Evolutionary conservation across 2,888 invertebrate genomes (phyloP).

Genomic region (Lithophane leautieri): DNA sequence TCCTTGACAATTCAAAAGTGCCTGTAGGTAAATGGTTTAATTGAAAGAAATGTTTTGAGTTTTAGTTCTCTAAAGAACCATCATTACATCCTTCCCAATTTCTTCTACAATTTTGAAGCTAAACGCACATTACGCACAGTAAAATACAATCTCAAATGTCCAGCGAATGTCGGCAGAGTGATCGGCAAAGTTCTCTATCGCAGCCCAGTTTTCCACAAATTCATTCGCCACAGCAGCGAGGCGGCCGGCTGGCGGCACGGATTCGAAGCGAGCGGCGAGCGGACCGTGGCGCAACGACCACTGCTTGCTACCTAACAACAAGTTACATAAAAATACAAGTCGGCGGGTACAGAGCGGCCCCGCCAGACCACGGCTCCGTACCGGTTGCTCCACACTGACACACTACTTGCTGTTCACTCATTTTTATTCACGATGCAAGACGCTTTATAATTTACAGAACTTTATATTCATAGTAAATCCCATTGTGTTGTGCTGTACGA

Average conservation of each 20-base stretch:
- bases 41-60: background rate
- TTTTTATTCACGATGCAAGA: constrained; percentile 72
- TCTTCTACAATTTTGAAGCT: background rate
- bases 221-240: constrained; percentile 62
- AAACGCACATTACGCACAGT: background rate
- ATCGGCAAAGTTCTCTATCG: constrained; percentile 52
- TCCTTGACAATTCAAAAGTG: background rate
- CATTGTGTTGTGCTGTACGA: constrained; percentile 42
- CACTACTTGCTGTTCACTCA: constrained; percentile 70
- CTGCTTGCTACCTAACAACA: constrained; percentile 70
- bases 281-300: constrained; percentile 78
- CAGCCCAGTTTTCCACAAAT: constrained; percentile 70
- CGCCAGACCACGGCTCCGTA: constrained; percentile 67
- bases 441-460: constrained; percentile 58
- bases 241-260: constrained; percentile 46
- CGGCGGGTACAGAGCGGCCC: constrained; percentile 64
- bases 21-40: too few relatives aligned
- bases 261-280: constrained; percentile 65
- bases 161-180: constrained; percentile 17
- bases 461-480: constrained; percentile 62
- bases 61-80: background rate
- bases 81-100: background rate
- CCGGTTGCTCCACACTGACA: constrained; percentile 80
- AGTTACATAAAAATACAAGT: constrained; percentile 87
- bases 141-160: constrained; percentile 24